These are phyloP conservation scores for Cataglyphis hispanica DNA, from an alignment of 1,140 invertebrate genomes.

Conservation along the genomic window DNA sequence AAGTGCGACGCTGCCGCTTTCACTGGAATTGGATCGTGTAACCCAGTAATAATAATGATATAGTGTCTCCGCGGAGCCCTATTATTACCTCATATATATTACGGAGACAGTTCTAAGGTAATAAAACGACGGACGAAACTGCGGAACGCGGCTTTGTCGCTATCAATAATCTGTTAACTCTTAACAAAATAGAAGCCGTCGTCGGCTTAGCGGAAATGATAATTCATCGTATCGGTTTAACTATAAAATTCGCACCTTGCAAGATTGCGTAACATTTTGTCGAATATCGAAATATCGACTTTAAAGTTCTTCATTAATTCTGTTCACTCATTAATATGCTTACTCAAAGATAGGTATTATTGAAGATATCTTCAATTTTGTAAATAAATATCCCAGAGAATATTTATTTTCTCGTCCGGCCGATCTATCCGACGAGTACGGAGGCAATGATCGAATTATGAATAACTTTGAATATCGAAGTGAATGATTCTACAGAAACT, in stretches of 20 bases:
- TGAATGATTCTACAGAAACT: constrained; percentile 19
- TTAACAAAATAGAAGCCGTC: constrained; percentile 60
- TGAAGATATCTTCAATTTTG: neutral
- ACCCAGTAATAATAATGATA: constrained; percentile 54
- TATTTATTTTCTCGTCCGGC: neutral
- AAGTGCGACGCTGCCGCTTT: constrained; percentile 50
- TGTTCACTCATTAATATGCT: neutral
- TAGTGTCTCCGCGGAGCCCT: constrained; percentile 48
- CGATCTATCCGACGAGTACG: neutral
- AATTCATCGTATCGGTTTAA: constrained; percentile 43
- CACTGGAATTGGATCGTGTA: constrained; percentile 61
- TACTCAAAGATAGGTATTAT: neutral
- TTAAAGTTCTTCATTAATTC: neutral
- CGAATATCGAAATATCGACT: neutral
- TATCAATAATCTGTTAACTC: constrained; percentile 57
- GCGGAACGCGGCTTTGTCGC: neutral
- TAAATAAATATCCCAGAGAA: neutral
- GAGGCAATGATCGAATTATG: constrained; percentile 9
- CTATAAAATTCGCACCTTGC: neutral
- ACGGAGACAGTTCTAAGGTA: constrained; percentile 44
- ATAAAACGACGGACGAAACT: constrained; percentile 48
- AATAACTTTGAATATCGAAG: constrained; percentile 39
- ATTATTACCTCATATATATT: constrained; percentile 64
- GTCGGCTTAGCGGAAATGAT: constrained; percentile 37
- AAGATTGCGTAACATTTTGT: neutral